phyloP scores from a whole-genome alignment of 2,888 invertebrate genomes.

The Anticlea derivata region DNA sequence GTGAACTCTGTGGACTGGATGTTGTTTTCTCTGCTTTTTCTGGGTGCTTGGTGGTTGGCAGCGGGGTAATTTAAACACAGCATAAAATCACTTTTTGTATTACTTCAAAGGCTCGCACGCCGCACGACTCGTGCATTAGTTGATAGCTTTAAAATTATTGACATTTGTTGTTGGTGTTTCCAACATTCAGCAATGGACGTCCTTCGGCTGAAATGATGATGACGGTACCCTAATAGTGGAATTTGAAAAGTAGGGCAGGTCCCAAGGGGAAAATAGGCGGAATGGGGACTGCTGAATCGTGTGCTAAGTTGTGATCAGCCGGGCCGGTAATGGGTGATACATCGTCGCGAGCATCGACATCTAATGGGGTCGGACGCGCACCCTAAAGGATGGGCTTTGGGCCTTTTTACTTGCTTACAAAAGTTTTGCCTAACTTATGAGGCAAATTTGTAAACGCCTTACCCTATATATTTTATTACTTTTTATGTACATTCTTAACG shows the following conservation, averaged over 20 bases:
- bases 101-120: background rate
- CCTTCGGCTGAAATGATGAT: no score
- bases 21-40: no score
- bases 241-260: conserved; percentile 10
- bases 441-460: background rate
- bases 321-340: conserved; percentile 44
- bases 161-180: no score
- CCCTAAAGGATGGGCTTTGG: conserved; percentile 3
- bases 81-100: no score
- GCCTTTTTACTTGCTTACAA: background rate
- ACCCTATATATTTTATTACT: background rate
- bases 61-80: no score
- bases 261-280: background rate
- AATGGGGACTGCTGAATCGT: conserved; percentile 35
- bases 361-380: conserved; percentile 17
- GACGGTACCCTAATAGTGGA: background rate
- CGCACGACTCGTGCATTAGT: no score
- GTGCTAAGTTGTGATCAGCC: conserved; percentile 42
- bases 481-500: no score
- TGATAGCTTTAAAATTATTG: no score
- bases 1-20: no score
- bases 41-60: no score
- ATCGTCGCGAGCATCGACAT: conserved; percentile 35
- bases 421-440: background rate
- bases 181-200: no score